Evolutionary conservation across 2,797 vertebrate species (phyloP).

Genomic region (Labroides dimidiatus): DNA sequence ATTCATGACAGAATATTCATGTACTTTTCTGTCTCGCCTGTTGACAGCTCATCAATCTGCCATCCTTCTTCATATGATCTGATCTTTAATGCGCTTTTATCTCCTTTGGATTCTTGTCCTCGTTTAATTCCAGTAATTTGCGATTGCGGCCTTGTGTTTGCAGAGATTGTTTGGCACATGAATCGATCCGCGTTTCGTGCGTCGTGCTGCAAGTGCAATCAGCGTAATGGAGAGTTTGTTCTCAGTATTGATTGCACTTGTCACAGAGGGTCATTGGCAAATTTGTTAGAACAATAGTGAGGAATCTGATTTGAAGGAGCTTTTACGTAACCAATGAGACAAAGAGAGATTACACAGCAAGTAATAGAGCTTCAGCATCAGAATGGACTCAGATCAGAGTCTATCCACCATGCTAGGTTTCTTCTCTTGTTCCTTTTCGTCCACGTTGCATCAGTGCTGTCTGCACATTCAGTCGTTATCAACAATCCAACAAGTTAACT

Average conservation of each 20-base stretch:
- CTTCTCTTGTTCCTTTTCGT: background rate
- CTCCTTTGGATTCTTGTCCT: background rate
- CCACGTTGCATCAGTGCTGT: background rate
- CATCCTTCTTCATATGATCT: too few species aligned
- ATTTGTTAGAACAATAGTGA: background rate
- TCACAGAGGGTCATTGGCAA: background rate
- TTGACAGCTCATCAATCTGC: too few species aligned
- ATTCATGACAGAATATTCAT: too few species aligned
- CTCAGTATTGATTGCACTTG: background rate
- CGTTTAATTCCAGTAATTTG: background rate
- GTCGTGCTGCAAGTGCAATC: background rate
- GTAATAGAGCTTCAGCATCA: background rate
- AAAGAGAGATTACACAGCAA: background rate
- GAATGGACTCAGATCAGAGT: too few species aligned
- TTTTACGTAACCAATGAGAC: background rate
- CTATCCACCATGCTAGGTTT: too few species aligned
- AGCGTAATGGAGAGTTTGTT: slow-evolving; percentile 1
- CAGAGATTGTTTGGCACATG: background rate
- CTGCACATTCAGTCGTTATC: background rate
- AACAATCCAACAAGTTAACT: too few species aligned
- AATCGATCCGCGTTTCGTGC: background rate
- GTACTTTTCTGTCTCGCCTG: too few species aligned
- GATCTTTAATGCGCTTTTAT: too few species aligned
- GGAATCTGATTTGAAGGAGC: background rate
- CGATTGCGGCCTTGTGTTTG: background rate